Evolutionary conservation across 2,888 invertebrate species (phyloP).

Genomic region (Lagria hirta): DNA sequence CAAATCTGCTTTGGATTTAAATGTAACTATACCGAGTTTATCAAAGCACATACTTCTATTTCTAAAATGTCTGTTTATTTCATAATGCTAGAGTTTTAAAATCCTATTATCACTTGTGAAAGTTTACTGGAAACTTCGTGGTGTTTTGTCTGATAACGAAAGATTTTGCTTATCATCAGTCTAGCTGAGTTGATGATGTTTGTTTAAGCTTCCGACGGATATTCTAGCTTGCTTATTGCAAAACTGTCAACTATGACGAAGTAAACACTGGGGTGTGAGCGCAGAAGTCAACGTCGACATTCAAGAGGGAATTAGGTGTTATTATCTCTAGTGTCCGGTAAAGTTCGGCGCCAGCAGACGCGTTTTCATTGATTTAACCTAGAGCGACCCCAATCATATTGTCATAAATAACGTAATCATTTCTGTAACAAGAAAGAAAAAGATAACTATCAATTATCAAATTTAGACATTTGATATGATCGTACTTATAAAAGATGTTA

Average conservation of each 20-base stretch:
- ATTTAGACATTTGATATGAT: too few relatives aligned
- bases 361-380: conserved; percentile 43
- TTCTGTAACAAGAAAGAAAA: conserved; percentile 7
- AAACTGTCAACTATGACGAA: conserved; percentile 15
- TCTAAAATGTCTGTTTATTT: too few relatives aligned
- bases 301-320: conserved; percentile 42
- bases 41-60: too few relatives aligned
- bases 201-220: conserved; percentile 16
- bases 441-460: conserved; percentile 9
- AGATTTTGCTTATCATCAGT: too few relatives aligned
- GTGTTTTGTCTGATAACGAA: too few relatives aligned
- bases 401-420: conserved; percentile 41
- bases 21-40: too few relatives aligned
- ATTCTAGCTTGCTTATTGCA: conserved; percentile 20
- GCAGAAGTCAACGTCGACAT: conserved; percentile 26
- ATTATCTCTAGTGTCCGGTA: conserved; percentile 43
- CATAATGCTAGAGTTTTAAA: too few relatives aligned
- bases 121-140: too few relatives aligned
- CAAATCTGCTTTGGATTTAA: too few relatives aligned
- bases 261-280: conserved; percentile 18
- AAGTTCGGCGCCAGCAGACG: conserved; percentile 35
- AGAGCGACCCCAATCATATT: conserved; percentile 41
- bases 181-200: too few relatives aligned
- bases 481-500: too few relatives aligned
- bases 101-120: too few relatives aligned